Evolutionary conservation across 2,113 vertebrate species (phyloP), one percentile per base, ranked within the genome.

Genomic region (Tenrec ecaudatus): DNA sequence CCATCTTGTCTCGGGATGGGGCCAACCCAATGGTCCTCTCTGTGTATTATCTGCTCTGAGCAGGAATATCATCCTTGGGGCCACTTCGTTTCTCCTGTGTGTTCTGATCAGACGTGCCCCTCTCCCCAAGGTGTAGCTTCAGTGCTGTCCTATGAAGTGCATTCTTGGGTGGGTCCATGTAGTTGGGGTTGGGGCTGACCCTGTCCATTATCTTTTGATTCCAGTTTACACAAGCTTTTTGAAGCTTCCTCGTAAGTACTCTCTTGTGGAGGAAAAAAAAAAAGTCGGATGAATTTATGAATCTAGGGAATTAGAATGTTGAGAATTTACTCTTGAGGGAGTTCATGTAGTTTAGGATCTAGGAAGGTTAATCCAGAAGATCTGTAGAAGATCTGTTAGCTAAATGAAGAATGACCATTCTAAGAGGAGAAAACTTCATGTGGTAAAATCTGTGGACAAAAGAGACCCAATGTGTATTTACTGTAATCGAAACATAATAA

Each of bases 251-350:
- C 6, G 25, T 82, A 31, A 82, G 8, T 89, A 82, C n/a, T 14
- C 29, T 71, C 6, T 92, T 87, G 4, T 4, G 29, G 75, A 38
- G 75, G 90, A 86, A 82, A 8, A 76, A 71, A 57, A 84, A 62
- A 81, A 90, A 38, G 19, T 38, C 33, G 80, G 79, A 47, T 85
- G 43, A 47, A 62, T 88, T 79, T 94, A 29, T 76, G 36, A 95
- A 86, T 33, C 78, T 0, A 71, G 38, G 58, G 22, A 85, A 78
- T 82, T 1, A 81, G 17, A 7, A 19, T 89, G 78, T 83, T 89
- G 27, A 76, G 29, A 76, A n/a, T 60, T 88, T 82, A 22, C 2
- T 4, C 29, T 0, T 69, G 3, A 19, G 29, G 1, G 7, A 36
- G 12, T 20, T 81, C 3, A n/a, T 71, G 12, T 4, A 53, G 20